Conservation (phyloP, 64 coral and sea anemone species). For the Pocillopora damicornis region DNA sequence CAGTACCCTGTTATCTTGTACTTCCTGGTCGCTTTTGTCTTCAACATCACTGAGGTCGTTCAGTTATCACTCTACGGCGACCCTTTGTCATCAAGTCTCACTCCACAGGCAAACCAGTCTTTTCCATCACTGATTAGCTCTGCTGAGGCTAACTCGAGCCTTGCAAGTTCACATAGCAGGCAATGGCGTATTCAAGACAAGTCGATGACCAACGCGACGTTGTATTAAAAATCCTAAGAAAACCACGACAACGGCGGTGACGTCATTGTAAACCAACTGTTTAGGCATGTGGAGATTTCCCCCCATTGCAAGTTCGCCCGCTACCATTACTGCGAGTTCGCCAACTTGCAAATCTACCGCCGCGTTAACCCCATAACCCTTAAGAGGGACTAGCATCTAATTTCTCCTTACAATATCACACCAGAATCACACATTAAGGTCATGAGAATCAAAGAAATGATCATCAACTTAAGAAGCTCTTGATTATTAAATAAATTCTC, state of each 20-base stretch:
- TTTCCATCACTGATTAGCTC: neutral
- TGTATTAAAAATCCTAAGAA: neutral
- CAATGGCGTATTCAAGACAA: conserved; percentile 17
- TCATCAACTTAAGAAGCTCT: too few relatives aligned
- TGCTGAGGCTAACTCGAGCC: neutral
- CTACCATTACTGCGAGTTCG: too few relatives aligned
- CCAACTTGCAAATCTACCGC: too few relatives aligned
- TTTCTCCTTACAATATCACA: too few relatives aligned
- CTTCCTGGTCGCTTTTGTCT: conserved; percentile 36
- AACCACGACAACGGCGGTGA: neutral
- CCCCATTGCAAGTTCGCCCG: too few relatives aligned
- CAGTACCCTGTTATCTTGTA: conserved; percentile 25
- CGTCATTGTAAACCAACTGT: too few relatives aligned
- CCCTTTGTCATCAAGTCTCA: neutral
- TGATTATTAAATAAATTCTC: too few relatives aligned
- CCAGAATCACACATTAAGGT: too few relatives aligned
- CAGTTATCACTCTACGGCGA: neutral
- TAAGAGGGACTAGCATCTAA: too few relatives aligned
- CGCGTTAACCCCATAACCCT: too few relatives aligned
- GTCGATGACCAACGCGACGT: neutral
- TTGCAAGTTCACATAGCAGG: conserved; percentile 20
- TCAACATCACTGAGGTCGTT: conserved; percentile 19
- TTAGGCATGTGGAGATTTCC: too few relatives aligned
- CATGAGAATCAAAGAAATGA: too few relatives aligned
- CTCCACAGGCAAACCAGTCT: neutral